A percentile compares a stretch with the other conserved stretches of the same genome.
phyloP scores from a whole-genome alignment of 1,140 invertebrate genomes.

The Pseudomyrmex cubaensis region DNA sequence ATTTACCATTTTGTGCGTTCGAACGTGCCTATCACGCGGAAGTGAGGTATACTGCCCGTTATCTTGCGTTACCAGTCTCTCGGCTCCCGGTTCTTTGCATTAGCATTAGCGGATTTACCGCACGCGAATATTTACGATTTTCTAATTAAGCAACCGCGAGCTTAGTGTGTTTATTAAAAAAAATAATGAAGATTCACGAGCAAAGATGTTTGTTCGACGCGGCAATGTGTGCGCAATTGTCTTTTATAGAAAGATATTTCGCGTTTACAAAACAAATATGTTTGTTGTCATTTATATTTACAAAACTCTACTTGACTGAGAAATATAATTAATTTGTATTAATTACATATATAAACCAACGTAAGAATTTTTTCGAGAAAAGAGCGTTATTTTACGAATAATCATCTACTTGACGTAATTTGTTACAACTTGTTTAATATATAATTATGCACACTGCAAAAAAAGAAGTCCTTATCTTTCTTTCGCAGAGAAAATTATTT shows the following conservation, averaged over 20 bases:
- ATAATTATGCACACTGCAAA: conserved; percentile 17
- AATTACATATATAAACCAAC: too few species aligned
- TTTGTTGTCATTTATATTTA: background rate
- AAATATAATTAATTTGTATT: background rate
- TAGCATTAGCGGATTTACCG: conserved; percentile 12
- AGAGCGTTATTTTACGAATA: background rate
- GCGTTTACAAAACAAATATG: background rate
- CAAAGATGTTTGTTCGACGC: background rate
- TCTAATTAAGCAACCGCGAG: conserved; percentile 27
- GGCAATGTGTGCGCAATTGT: background rate
- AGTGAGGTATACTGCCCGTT: conserved; percentile 5
- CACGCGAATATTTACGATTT: conserved; percentile 21
- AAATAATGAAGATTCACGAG: background rate
- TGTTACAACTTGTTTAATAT: background rate
- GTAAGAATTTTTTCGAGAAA: background rate
- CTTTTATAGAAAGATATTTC: conserved; percentile 23
- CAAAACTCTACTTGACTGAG: background rate
- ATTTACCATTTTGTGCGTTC: conserved; percentile 37
- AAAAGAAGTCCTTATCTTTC: conserved; percentile 17
- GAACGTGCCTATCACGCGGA: conserved; percentile 42
- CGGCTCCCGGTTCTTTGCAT: conserved; percentile 13
- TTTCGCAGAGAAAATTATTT: conserved; percentile 28
- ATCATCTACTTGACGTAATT: background rate
- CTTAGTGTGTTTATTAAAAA: conserved; percentile 25
- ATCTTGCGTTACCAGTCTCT: conserved; percentile 43